Base-by-base conservation (phyloP, 2,113 vertebrate species). In the Aramus guarauna region DNA sequence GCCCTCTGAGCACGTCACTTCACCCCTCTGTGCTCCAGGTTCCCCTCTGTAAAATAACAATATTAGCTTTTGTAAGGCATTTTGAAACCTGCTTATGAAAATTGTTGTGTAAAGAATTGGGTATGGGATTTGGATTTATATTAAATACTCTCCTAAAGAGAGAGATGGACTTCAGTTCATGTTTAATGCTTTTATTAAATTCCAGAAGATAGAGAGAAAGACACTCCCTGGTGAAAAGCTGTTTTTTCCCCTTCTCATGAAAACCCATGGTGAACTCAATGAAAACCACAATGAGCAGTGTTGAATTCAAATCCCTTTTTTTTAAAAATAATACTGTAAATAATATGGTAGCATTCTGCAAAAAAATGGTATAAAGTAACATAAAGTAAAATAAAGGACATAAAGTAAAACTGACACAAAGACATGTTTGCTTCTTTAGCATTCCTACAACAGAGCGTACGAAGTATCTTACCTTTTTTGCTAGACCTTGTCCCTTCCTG, bases 401-500 rank as follows among this genome's bases (percentile, higher is more conserved):
- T 41, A 29, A 62, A 67, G 36, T 62, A 75, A 63, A 88, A 88
- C 63, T 34, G 27, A 53, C 13, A 50, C 59, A 75, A 41, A 53
- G 32, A 67, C 7, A n/a, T 7, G 6, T 48, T 73, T 60, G 21
- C 21, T 71, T 66, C 69, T 68, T 60, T 45, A 48, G 48, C 34
- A n/a, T 79, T 83, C 55, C 29, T 76, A 52, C 47, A 84, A 37
- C 58, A 27, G 30, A 83, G 41, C 59, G n/a, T 55, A 47, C 0
- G 1, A 71, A 37, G 23, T 36, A 36, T 37, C 36, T 50, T 73
- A 34, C 21, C 26, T 95, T 45, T 95, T 79, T 68, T 75, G 85
- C 69, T 58, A 98, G 98, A 96, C 21, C 98, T 97, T 29, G 97
- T 98, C 88, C 98, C 97, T 90, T 99, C 98, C 89, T 98, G 98